Percentiles rank a stretch among this genome's conserved stretches.
Evolutionary conservation across 2,888 invertebrate species (phyloP).

Genomic region (Hoplodrina blanda): DNA sequence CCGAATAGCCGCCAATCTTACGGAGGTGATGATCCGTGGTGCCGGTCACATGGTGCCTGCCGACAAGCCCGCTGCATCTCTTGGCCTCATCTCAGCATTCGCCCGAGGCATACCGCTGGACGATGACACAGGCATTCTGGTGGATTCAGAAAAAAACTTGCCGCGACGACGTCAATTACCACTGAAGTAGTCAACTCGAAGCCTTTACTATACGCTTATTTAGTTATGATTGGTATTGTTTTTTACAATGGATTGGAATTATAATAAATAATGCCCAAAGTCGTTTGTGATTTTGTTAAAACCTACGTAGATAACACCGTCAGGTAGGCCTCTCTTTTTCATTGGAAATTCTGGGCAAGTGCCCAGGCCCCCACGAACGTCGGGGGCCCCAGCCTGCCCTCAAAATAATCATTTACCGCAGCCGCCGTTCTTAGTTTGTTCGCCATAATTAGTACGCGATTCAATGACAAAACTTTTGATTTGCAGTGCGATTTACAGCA

Average conservation of each 20-base stretch:
- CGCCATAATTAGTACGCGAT: no score
- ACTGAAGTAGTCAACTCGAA: conserved; percentile 42
- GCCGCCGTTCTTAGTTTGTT: no score
- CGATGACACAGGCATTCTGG: conserved; percentile 79
- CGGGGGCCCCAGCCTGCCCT: no score
- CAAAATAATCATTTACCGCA: no score
- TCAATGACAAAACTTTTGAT: no score
- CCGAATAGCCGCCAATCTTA: conserved; percentile 89
- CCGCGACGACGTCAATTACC: conserved; percentile 74
- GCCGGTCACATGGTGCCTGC: conserved; percentile 93
- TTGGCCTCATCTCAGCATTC: conserved; percentile 92
- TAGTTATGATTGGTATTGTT: conserved; percentile 42
- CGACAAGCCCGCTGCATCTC: conserved; percentile 91
- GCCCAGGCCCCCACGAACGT: no score
- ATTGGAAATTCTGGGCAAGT: no score
- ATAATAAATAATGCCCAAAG: conserved; percentile 37
- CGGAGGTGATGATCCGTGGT: conserved; percentile 91
- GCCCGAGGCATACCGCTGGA: conserved; percentile 82
- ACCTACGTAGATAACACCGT: no score
- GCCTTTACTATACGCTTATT: conserved; percentile 35
- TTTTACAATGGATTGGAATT: conserved; percentile 36
- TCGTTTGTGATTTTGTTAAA: not conserved
- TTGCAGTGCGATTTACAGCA: no score
- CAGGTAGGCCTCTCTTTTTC: no score
- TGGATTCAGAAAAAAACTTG: conserved; percentile 78